Percentiles rank a stretch among this genome's conserved stretches.
Evolutionary conservation across 2,113 vertebrate species (phyloP).

Genomic region (Pelvicachromis taeniatus): DNA sequence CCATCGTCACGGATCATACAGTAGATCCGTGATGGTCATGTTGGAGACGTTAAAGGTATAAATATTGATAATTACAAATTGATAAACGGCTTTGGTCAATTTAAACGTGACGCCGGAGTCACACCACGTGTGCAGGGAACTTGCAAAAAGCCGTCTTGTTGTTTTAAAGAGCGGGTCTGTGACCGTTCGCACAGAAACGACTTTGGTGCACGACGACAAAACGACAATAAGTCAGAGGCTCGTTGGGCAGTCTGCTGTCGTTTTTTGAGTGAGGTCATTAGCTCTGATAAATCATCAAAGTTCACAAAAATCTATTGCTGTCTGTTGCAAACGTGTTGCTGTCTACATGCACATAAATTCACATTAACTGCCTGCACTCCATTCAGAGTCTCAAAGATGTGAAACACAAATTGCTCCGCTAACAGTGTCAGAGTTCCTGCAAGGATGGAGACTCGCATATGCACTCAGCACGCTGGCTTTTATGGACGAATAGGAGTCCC

Average conservation of each 20-base stretch:
- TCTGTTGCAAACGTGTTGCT: neutral
- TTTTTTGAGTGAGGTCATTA: neutral
- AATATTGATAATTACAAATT: neutral
- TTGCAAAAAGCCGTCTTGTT: neutral
- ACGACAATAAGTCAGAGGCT: neutral
- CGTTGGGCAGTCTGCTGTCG: neutral
- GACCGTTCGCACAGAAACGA: neutral
- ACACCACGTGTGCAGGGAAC: neutral
- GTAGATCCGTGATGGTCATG: neutral
- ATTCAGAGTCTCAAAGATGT: neutral
- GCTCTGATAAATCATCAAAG: neutral
- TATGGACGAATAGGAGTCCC: accelerated
- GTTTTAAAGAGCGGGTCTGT: neutral
- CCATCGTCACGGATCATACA: neutral
- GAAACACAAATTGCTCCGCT: neutral
- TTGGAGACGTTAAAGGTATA: neutral
- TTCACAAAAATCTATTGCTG: neutral
- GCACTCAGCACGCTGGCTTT: neutral
- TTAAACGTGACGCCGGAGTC: neutral
- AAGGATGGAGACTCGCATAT: neutral
- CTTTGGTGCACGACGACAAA: neutral
- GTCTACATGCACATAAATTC: neutral
- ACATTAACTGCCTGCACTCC: neutral
- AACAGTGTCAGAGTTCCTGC: neutral
- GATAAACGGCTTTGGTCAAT: neutral